phyloP scores from a whole-genome alignment of 1,140 invertebrate species.

The Micrasema minimum region DNA sequence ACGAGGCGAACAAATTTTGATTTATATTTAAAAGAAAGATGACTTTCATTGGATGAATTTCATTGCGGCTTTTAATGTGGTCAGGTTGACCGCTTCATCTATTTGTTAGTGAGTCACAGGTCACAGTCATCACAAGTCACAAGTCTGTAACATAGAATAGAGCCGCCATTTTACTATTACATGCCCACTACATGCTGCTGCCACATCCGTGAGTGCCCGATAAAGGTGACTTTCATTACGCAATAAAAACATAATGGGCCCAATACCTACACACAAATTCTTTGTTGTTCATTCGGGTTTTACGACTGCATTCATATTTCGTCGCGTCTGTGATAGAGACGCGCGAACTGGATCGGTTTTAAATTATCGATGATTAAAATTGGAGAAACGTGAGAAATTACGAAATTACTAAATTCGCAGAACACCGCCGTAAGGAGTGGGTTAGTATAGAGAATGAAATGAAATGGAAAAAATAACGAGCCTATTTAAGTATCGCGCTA shows the following conservation, averaged over 20 bases:
- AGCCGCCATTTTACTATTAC: constrained; percentile 15
- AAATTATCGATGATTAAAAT: too few relatives aligned
- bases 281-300: constrained; percentile 32
- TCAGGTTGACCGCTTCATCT: constrained; percentile 1
- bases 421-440: too few relatives aligned
- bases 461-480: too few relatives aligned
- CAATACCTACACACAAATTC: constrained; percentile 31
- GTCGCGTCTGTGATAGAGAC: constrained; percentile 9
- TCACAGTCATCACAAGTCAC: not conserved
- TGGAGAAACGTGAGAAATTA: too few relatives aligned
- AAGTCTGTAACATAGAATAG: not conserved
- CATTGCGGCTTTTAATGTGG: too few relatives aligned
- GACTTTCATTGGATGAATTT: too few relatives aligned
- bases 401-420: too few relatives aligned
- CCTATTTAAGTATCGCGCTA: too few relatives aligned
- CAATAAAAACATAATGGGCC: constrained; percentile 28
- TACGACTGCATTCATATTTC: constrained; percentile 31
- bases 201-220: constrained; percentile 20
- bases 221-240: constrained; percentile 31
- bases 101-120: constrained; percentile 1
- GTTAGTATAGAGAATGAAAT: too few relatives aligned
- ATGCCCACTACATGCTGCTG: not conserved
- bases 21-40: too few relatives aligned
- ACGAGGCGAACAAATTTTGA: too few relatives aligned
- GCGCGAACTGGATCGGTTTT: too few relatives aligned